These are phyloP conservation scores for Amyelois transitella DNA, from an alignment of 1,140 invertebrate genomes.

Conservation along the genomic window DNA sequence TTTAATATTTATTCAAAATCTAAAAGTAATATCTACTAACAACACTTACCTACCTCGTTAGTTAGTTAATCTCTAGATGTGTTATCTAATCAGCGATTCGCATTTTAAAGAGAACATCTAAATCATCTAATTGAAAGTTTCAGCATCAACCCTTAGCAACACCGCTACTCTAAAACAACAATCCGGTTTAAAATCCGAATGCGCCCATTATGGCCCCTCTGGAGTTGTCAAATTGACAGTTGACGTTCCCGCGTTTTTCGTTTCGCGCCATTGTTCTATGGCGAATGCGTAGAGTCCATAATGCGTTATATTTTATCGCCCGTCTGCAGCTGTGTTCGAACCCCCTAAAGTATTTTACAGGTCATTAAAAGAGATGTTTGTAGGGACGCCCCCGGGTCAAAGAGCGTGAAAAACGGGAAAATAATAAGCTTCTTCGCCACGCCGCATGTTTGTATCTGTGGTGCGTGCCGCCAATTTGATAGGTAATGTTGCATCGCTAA, in stretches of 20 bases:
- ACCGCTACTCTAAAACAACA: constrained; percentile 41
- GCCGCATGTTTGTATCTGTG: constrained; percentile 26
- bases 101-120: background rate
- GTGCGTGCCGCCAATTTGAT: constrained; percentile 23
- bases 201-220: constrained; percentile 41
- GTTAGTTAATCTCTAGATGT: no score
- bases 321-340: constrained; percentile 32
- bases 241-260: constrained; percentile 36
- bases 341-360: constrained; percentile 58
- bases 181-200: constrained; percentile 44
- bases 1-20: no score
- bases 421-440: constrained; percentile 36
- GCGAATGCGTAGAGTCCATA: constrained; percentile 8
- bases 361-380: constrained; percentile 49
- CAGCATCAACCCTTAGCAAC: constrained; percentile 11
- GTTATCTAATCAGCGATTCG: no score
- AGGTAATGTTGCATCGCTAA: constrained; percentile 10
- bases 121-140: constrained; percentile 17
- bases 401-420: constrained; percentile 59
- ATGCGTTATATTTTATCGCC: background rate
- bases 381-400: constrained; percentile 39
- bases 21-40: no score
- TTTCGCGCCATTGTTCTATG: background rate
- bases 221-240: constrained; percentile 57
- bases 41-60: no score